Base-by-base conservation (phyloP, 2,113 vertebrate genomes). In the Colistium nudipinnis region DNA sequence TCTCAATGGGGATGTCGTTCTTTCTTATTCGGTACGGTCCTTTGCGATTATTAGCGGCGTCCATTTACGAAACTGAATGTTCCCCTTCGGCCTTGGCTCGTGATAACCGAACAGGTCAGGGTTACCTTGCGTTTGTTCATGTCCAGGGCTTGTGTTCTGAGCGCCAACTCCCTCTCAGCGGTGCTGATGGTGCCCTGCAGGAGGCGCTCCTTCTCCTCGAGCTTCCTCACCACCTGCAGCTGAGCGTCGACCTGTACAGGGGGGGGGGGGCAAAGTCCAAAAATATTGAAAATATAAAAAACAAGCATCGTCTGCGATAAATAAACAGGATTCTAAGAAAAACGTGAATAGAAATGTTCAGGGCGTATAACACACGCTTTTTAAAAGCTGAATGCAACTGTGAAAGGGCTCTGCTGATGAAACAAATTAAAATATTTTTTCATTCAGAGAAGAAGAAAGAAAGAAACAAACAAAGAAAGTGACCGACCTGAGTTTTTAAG, bases 191-290 rank as follows among this genome's bases (percentile, higher is more conserved):
- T 99, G 87, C 95, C 96, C 90, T 99, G 98, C 31, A 99, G 89
- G n/a, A 99, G 91, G 86, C 97, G 98, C 25, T 99, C 97, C 79
- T 99, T 99, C 81, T 98, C 97, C 63, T 99, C 97, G 7, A 98
- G 91, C 79, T 98, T 98, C 67, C 94, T 93, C 28, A 99, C 96
- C 43, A 99, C 97, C 77, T 99, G 96, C 48, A 99, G 88, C 87
- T 99, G 97, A 17, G 97, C 97, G 77, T 98, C 98, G 22, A 99
- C 98, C 97, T 99, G 81, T 12, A 20, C n/a, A 69, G 0, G 16
- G n/a, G n/a, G n/a, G n/a, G n/a, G n/a, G n/a, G n/a, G 12, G 6
- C 13, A 38, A 9, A 39, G 47, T 2, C 0, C 31, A 19, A 16
- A 22, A 24, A 24, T 39, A 6, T 20, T 19, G 35, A 0, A 11